Evolutionary conservation across 2,888 invertebrate species (phyloP).

Genomic region (Mythimna lalbum): DNA sequence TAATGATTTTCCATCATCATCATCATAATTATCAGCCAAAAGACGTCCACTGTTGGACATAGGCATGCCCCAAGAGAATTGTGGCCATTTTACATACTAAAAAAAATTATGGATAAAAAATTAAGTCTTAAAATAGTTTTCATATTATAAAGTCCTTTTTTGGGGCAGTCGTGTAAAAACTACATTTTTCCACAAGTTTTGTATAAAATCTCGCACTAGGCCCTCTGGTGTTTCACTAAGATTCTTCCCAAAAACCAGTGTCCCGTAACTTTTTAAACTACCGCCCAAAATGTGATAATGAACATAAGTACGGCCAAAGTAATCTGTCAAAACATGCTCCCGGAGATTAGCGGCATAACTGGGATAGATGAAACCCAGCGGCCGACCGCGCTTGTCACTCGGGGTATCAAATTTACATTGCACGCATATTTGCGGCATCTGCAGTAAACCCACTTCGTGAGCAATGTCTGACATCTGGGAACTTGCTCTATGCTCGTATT

Average conservation of each 20-base stretch:
- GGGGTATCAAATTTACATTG: conserved; percentile 86
- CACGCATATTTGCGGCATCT: conserved; percentile 83
- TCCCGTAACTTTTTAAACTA: conserved; percentile 35
- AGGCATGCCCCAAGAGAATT: too few relatives aligned
- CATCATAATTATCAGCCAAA: too few relatives aligned
- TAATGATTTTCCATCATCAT: too few relatives aligned
- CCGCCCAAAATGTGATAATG: conserved; percentile 44
- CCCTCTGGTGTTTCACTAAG: not conserved
- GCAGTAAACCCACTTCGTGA: conserved; percentile 72
- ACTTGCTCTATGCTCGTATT: conserved; percentile 41
- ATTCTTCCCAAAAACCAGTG: conserved; percentile 25
- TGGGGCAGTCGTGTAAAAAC: too few relatives aligned
- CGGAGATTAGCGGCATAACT: conserved; percentile 77
- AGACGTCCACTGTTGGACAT: too few relatives aligned
- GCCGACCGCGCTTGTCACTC: conserved; percentile 79
- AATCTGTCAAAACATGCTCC: conserved; percentile 72
- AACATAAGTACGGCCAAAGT: conserved; percentile 48
- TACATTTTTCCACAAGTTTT: too few relatives aligned
- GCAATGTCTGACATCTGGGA: conserved; percentile 70
- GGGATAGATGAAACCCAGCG: conserved; percentile 74
- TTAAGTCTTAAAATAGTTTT: too few relatives aligned
- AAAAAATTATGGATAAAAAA: too few relatives aligned
- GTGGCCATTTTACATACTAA: too few relatives aligned
- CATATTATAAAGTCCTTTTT: too few relatives aligned
- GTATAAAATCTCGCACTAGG: too few relatives aligned